Evolutionary conservation across 2,113 vertebrate species (phyloP), one percentile per base, ranked within the genome.

Genomic region (Oreochromis aureus): DNA sequence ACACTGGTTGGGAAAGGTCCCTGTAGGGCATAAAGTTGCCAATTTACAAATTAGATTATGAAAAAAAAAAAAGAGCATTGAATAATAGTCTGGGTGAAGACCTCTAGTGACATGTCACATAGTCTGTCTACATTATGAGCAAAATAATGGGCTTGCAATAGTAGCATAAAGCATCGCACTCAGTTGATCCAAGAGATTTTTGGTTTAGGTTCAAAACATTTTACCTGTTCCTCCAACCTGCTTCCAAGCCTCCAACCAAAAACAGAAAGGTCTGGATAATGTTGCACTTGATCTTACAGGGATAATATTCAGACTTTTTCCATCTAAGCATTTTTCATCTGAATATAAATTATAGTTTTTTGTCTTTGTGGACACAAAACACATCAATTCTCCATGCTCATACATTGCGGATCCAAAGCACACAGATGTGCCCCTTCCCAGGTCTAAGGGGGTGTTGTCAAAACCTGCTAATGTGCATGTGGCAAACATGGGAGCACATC

Each of bases 401-500:
- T 80, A 66, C 32, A 53, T 3, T 54, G n/a, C 32, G 4, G 32
- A 15, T 81, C 39, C 41, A 19, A 32, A 56, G 34, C 6, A 4
- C 22, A 83, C 18, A 78, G 36, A 91, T 80, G 71, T 55, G 41
- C 27, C 34, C 61, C 78, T 84, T 88, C n/a, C 79, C 71, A 76
- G 18, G 78, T 78, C 27, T 82, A 5, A 81, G 27, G 56, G 16
- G 36, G 41, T 56, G 84, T 84, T 81, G 82, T 89, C 69, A 63
- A 73, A 93, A 85, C 56, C 41, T 85, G 82, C 85, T 84, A 86
- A 86, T 78, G 81, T 88, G 86, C 54, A 91, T 83, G 84, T 78
- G 82, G 86, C 81, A 82, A 88, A 86, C 79, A 90, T 83, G 88
- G 90, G 90, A 63, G 59, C 24, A 89, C 81, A 87, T 93, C 85